Evolutionary conservation across 2,797 vertebrate genomes (phyloP).

Genomic region (Coendou prehensilis): DNA sequence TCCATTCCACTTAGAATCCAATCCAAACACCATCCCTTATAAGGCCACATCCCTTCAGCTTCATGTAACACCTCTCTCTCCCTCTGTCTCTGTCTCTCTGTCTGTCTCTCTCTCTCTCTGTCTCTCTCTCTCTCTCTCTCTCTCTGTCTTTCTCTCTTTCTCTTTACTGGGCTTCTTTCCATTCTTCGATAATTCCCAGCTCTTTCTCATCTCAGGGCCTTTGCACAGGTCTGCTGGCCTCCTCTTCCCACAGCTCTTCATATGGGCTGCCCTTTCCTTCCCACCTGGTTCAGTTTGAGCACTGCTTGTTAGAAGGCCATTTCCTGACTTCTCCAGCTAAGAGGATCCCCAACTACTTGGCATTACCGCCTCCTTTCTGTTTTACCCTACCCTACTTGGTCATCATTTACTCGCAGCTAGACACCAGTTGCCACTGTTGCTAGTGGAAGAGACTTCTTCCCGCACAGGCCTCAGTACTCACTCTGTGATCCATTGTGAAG

Average conservation of each 20-base stretch:
- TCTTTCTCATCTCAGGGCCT: conserved; percentile 48
- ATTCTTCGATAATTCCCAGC: neutral
- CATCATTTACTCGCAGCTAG: neutral
- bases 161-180: conserved; percentile 1
- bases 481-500: neutral
- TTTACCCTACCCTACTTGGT: neutral
- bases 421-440: neutral
- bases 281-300: neutral
- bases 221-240: conserved; percentile 42
- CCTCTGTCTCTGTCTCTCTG: neutral
- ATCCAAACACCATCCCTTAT: conserved; percentile 76
- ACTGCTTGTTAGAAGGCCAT: neutral
- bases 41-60: conserved; percentile 66
- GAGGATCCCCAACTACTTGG: too few relatives aligned
- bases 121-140: neutral
- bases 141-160: neutral
- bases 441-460: neutral
- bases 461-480: neutral
- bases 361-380: neutral
- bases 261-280: neutral
- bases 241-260: neutral
- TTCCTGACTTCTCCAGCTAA: neutral
- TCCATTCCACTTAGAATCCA: conserved; percentile 63
- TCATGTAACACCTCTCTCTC: conserved; percentile 1
- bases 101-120: neutral